A percentile compares a stretch with the other conserved stretches of the same genome.
Conservation (phyloP, 2,797 vertebrate genomes). For the Leuciscus waleckii region DNA sequence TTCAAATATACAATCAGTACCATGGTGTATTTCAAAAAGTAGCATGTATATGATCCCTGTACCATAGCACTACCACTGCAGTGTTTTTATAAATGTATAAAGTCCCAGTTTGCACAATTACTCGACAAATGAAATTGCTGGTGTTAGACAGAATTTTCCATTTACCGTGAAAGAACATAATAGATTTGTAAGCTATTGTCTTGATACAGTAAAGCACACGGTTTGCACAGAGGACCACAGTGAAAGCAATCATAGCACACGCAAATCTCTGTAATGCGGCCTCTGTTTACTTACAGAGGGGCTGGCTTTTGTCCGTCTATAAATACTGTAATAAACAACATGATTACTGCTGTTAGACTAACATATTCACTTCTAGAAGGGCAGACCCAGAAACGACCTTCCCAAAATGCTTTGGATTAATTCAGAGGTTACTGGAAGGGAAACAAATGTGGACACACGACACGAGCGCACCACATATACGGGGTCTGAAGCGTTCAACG, state of each 20-base stretch:
- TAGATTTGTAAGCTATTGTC: constrained; percentile 23
- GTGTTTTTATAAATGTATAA: background rate
- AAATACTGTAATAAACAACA: constrained; percentile 27
- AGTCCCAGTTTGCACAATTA: background rate
- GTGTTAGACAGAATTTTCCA: constrained; percentile 27
- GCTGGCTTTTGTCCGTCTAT: constrained; percentile 8
- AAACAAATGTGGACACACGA: background rate
- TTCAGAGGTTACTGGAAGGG: background rate
- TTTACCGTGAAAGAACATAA: background rate
- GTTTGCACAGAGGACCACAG: constrained; percentile 21
- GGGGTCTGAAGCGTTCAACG: background rate
- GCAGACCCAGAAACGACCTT: constrained; percentile 2
- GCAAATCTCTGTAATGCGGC: constrained; percentile 8
- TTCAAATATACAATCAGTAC: background rate
- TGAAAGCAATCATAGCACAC: constrained; percentile 11
- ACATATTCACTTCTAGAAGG: constrained; percentile 9
- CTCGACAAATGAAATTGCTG: constrained; percentile 9
- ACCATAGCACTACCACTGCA: background rate
- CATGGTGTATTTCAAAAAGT: background rate
- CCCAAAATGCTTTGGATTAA: background rate
- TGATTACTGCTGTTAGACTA: constrained; percentile 18
- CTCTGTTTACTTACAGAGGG: constrained; percentile 9
- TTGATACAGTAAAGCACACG: constrained; percentile 12
- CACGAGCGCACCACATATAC: background rate
- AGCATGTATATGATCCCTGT: background rate